Evolutionary conservation across 1,140 invertebrate species (phyloP).

Genomic region (Dendrolimus punctatus): DNA sequence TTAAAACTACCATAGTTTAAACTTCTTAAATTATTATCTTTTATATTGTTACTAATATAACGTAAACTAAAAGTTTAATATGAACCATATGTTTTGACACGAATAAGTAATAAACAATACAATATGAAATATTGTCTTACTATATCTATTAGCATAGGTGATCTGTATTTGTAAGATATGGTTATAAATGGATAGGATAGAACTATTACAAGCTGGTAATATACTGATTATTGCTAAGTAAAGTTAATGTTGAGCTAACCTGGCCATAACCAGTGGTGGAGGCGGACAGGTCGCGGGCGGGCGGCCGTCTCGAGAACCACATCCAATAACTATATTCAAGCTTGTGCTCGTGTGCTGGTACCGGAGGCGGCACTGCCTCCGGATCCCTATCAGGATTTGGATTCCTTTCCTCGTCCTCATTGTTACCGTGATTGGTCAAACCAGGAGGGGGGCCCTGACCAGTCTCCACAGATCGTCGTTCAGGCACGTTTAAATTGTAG

Average conservation of each 20-base stretch:
- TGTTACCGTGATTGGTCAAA: conserved; percentile 35
- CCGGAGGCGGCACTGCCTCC: conserved; percentile 72
- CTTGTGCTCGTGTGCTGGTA: conserved; percentile 85
- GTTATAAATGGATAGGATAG: no score
- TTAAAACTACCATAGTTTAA: no score
- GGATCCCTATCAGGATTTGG: conserved; percentile 14
- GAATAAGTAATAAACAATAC: no score
- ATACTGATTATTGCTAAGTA: no score
- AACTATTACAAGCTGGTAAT: no score
- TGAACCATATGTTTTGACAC: no score
- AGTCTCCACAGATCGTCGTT: conserved; percentile 54
- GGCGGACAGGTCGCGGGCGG: conserved; percentile 49
- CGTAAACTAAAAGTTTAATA: no score
- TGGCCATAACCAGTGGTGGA: conserved; percentile 62
- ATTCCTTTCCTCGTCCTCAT: conserved; percentile 52
- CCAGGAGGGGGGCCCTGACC: conserved; percentile 11
- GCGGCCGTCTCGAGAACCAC: conserved; percentile 87
- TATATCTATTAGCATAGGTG: no score
- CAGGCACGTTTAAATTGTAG: conserved; percentile 68
- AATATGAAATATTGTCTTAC: no score
- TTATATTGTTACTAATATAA: no score
- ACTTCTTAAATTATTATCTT: no score
- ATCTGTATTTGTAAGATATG: no score
- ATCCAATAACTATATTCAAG: conserved; percentile 92
- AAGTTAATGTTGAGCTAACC: conserved; percentile 23